These are phyloP conservation scores for Spodoptera frugiperda DNA, from an alignment of 1,140 invertebrate species.

Conservation along the genomic window DNA sequence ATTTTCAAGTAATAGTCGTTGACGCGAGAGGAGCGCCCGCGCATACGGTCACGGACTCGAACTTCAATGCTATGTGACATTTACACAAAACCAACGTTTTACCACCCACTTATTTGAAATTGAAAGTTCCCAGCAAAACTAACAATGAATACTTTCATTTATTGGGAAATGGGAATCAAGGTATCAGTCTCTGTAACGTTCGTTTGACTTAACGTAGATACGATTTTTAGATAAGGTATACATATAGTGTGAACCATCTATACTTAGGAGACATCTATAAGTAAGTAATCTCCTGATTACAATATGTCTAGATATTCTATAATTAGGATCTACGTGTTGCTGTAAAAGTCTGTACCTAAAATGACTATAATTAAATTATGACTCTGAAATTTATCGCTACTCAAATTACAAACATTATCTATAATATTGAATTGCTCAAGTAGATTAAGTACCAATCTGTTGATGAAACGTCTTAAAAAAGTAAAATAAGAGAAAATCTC, in stretches of 20 bases:
- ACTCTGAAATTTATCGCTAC: too few relatives aligned
- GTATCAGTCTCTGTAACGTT: slow-evolving; percentile 1
- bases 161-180: slow-evolving; percentile 31
- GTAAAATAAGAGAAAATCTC: background rate
- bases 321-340: too few relatives aligned
- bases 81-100: slow-evolving; percentile 50
- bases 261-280: too few relatives aligned
- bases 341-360: too few relatives aligned
- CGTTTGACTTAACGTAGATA: background rate
- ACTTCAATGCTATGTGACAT: slow-evolving; percentile 56
- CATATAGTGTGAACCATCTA: background rate
- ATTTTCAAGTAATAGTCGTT: slow-evolving; percentile 56
- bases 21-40: slow-evolving; percentile 53
- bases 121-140: slow-evolving; percentile 42
- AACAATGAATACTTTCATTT: slow-evolving; percentile 31
- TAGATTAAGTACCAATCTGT: too few relatives aligned
- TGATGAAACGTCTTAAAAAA: background rate
- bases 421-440: too few relatives aligned
- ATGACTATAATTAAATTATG: too few relatives aligned
- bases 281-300: too few relatives aligned
- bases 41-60: slow-evolving; percentile 52
- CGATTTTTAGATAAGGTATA: background rate
- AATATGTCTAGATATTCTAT: too few relatives aligned
- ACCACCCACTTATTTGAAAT: slow-evolving; percentile 43
- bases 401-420: too few relatives aligned